Evolutionary conservation across 2,888 invertebrate genomes (phyloP).

Genomic region (Synergus laeviventris): DNA sequence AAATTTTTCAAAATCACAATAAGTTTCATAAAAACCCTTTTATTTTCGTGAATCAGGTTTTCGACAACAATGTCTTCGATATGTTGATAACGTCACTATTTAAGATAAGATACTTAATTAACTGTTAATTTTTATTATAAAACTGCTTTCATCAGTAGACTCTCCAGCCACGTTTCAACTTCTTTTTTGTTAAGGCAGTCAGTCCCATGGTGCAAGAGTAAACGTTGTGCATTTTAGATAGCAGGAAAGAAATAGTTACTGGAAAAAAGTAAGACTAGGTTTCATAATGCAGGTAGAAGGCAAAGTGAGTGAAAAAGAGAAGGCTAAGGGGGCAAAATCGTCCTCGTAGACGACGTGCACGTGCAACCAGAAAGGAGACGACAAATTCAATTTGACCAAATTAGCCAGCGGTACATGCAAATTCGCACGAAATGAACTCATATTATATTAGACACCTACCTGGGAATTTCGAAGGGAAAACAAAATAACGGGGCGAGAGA

Average conservation of each 20-base stretch:
- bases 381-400: conserved; percentile 72
- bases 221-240: neutral
- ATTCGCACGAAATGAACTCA: conserved; percentile 75
- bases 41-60: no score
- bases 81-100: no score
- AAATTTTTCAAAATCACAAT: no score
- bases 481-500: conserved; percentile 62
- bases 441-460: conserved; percentile 74
- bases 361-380: conserved; percentile 66
- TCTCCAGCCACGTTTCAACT: neutral
- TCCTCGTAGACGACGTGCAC: conserved; percentile 55
- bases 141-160: no score
- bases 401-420: conserved; percentile 74
- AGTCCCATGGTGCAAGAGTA: neutral
- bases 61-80: no score
- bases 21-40: no score
- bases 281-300: conserved; percentile 17
- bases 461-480: conserved; percentile 73
- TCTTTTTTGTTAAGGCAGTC: conserved; percentile 10
- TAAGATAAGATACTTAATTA: no score
- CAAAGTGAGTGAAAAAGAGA: conserved; percentile 28
- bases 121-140: no score
- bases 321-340: conserved; percentile 1
- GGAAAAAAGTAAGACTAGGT: neutral
- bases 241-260: neutral